phyloP scores from a whole-genome alignment of 2,888 invertebrate genomes.

The Rotaria magnacalcarata region DNA sequence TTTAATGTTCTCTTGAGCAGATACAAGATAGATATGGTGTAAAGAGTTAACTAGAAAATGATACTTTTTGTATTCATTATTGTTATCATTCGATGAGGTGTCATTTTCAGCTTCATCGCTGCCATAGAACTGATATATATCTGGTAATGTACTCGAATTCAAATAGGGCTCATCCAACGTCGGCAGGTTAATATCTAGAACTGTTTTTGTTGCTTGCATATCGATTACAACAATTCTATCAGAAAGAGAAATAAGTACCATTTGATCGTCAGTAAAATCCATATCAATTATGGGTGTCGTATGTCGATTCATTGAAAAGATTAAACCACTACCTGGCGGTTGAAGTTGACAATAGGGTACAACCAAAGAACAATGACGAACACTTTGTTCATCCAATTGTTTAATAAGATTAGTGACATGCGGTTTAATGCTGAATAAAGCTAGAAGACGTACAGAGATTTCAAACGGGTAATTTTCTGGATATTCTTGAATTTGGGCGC shows the following conservation, averaged over 20 bases:
- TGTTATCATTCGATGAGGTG: neutral
- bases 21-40: neutral
- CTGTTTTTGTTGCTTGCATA: neutral
- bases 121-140: neutral
- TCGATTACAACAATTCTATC: neutral
- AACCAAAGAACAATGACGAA: neutral
- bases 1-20: neutral
- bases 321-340: constrained; percentile 5
- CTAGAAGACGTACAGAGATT: neutral
- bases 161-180: neutral
- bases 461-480: neutral
- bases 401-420: constrained; percentile 35
- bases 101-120: neutral
- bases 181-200: neutral
- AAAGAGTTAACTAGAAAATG: neutral
- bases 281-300: neutral
- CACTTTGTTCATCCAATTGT: neutral
- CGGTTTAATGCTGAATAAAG: neutral
- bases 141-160: neutral
- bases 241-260: neutral
- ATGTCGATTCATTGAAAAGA: constrained; percentile 38
- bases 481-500: constrained; percentile 33
- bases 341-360: constrained; percentile 36
- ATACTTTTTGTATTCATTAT: neutral
- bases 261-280: neutral